Conservation (phyloP, 2,888 invertebrate species). For the Anarsia innoxiella region DNA sequence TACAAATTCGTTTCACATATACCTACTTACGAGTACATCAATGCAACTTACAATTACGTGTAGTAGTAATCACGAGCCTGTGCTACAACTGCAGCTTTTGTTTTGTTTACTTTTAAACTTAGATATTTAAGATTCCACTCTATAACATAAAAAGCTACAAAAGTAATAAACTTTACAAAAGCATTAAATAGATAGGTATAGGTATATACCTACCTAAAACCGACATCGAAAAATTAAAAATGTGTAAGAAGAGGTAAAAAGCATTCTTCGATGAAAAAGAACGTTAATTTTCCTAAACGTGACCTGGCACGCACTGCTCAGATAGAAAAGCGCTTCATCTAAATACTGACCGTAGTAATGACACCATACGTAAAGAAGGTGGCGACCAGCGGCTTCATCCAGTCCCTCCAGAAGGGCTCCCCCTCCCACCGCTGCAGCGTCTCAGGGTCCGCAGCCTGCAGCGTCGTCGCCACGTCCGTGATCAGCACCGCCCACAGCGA, state of each 20-base stretch:
- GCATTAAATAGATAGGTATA: no score
- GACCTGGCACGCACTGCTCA: background rate
- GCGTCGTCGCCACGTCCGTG: background rate
- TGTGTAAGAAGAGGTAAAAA: no score
- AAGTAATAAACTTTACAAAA: no score
- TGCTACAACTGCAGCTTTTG: background rate
- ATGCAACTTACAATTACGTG: background rate
- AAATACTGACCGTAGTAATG: background rate
- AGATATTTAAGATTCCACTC: no score
- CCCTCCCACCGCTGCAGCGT: background rate
- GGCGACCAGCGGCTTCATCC: background rate
- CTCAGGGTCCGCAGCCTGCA: background rate
- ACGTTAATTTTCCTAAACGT: background rate
- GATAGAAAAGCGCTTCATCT: background rate
- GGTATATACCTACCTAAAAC: no score
- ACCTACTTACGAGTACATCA: background rate
- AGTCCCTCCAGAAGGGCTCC: no score
- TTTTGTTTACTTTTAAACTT: no score
- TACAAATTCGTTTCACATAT: no score
- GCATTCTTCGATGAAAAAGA: background rate
- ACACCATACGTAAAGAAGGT: background rate
- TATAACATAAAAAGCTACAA: no score
- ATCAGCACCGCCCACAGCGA: background rate
- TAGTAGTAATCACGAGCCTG: background rate
- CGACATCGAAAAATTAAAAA: no score